Percentiles rank a stretch among this genome's conserved stretches.
phyloP scores from a whole-genome alignment of 1,140 invertebrate species.

The Musca vetustissima region DNA sequence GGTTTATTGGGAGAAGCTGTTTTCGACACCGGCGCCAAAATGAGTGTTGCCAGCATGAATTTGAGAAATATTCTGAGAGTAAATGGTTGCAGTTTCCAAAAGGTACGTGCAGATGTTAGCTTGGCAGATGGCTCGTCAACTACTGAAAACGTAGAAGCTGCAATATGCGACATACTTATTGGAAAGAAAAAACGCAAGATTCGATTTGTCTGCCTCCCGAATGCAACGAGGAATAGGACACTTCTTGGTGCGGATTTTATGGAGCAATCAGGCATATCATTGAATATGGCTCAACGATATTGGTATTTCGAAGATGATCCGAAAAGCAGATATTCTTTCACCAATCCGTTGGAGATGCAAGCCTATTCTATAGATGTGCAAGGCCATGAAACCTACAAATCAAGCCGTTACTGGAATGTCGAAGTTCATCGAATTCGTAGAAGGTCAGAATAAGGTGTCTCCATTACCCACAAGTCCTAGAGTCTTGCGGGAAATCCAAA shows the following conservation, averaged over 20 bases:
- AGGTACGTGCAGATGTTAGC: background rate
- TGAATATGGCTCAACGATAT: background rate
- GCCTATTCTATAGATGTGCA: background rate
- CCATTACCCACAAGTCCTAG: background rate
- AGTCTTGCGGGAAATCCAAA: too few species aligned
- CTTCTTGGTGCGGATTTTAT: constrained; percentile 6
- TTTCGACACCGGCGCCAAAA: background rate
- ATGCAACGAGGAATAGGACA: background rate
- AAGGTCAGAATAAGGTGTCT: background rate
- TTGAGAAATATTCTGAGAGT: background rate
- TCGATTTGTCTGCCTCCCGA: background rate
- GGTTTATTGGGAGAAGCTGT: background rate
- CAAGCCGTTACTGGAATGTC: background rate
- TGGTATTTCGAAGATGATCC: background rate
- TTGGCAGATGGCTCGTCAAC: background rate
- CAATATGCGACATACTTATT: constrained; percentile 4
- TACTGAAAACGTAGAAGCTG: background rate
- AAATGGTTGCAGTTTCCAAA: background rate
- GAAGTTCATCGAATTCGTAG: background rate
- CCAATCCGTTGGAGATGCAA: background rate
- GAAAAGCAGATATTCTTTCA: background rate
- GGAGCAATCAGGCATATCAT: background rate
- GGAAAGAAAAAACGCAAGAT: background rate
- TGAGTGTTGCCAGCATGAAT: background rate
- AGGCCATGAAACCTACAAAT: background rate